Base-by-base conservation (phyloP, 2,113 vertebrate species). In the Castor canadensis region DNA sequence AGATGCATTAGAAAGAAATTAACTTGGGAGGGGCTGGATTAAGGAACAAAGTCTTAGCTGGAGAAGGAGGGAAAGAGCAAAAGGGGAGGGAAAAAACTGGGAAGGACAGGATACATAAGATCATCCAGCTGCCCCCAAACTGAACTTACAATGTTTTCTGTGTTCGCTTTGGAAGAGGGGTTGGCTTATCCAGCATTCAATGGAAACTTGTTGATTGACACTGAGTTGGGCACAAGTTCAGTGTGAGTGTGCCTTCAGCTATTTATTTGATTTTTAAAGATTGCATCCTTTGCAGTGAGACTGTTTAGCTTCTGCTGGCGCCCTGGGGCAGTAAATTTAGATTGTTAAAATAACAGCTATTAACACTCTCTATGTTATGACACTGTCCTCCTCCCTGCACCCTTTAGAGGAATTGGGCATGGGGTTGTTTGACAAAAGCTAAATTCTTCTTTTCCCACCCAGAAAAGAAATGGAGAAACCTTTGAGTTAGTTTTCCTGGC, bases 181-280 rank as follows among this genome's bases (percentile, higher is more conserved):
- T 92, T 96, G 83, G 32, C 66, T 87, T 95, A 87, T 97, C 86
- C 80, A 91, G 87, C 40, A 93, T 96, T 97, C 93, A 97, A 66
- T 97, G 95, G 94, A 96, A 97, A 97, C 86, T 97, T 96, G 91
- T 94, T 96, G 96, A 97, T 95, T 97, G 97, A 96, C 88, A 96
- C 76, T 22, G 69, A 60, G 16, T 86, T 97, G 88, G 95, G 93
- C 93, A 93, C 81, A 91, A 91, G 88, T 96, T 97, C 97, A 97
- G 56, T 92, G 72, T 91, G 93, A 96, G 82, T 60, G 96, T 38
- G 91, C 85, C 88, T 97, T 96, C 64, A 96, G 91, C 95, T 97
- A 97, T 96, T 97, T 97, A 96, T 95, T 96, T 94, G 95, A 73
- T 91, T 95, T 97, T 97, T 75, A 3, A 6, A 67, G 94, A 91